Base-by-base conservation (phyloP, 2,113 vertebrate genomes). In the Pyxicephalus adspersus region DNA sequence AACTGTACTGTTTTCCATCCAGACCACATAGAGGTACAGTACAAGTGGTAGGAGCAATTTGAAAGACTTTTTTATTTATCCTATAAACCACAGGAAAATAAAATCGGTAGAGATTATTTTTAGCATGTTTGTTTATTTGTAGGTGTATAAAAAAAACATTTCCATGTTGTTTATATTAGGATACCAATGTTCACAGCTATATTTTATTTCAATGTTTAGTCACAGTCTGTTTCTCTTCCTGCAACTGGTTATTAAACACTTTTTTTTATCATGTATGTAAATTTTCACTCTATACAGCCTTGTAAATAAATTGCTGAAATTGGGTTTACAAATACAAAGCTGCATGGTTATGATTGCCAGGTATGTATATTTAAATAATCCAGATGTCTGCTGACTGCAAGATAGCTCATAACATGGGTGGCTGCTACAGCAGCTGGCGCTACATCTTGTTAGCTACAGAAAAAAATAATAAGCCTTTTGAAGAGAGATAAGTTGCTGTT, bases 381-480 rank as follows among this genome's bases (percentile, higher is more conserved):
- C 70, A 72, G 70, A 52, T 72, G 52, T 54, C 70, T 72, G 70
- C 51, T 72, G n/a, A 52, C 26, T 72, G 29, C 31, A 72, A 72
- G 70, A 72, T 57, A 72, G 52, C 51, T 57, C 54, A 57, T 72
- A 72, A 31, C 52, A n/a, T 2, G 25, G 70, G 19, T 72, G 70
- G 70, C 70, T 72, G 34, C 50, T 23, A 28, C 9, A 29, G 51
- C 70, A 72, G 70, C 52, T 72, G 70, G 51, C 28, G 9, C 55
- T 72, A 72, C 51, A 57, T 72, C 70, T 57, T 72, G 51, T 22
- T 72, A 57, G 51, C 38, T 45, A 45, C 38, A 29, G 20, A 20
- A 72, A 55, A 52, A 57, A 54, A 50, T 71, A 71, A 72, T 72
- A 72, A 72, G 51, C 70, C 25, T 31, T 72, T 72, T 55, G 70